phyloP scores from a whole-genome alignment of 2,888 invertebrate genomes.

The Odiellus spinosus region DNA sequence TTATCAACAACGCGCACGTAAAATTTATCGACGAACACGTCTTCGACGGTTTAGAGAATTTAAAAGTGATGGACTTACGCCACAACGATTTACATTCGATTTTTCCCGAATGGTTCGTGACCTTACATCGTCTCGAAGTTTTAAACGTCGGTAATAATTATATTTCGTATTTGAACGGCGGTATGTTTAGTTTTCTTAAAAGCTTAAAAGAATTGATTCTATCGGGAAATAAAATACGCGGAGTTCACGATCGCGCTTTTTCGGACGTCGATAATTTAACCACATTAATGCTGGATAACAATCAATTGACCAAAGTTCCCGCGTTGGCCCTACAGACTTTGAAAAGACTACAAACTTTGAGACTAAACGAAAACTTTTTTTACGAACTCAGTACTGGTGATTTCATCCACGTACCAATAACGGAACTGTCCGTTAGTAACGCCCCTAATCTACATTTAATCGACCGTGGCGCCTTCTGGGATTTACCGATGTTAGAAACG shows the following conservation, averaged over 20 bases:
- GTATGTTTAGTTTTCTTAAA: slow-evolving; percentile 23
- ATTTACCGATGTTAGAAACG: slow-evolving; percentile 26
- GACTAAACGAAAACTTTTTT: slow-evolving; percentile 22
- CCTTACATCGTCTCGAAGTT: slow-evolving; percentile 24
- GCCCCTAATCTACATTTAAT: slow-evolving; percentile 29
- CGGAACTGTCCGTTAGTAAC: slow-evolving; percentile 27
- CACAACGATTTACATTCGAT: slow-evolving; percentile 28
- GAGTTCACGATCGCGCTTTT: slow-evolving; percentile 26
- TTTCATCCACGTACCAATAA: slow-evolving; percentile 25
- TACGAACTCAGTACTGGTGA: slow-evolving; percentile 19
- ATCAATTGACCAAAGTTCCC: slow-evolving; percentile 16
- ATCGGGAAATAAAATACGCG: slow-evolving; percentile 25
- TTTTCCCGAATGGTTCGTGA: slow-evolving; percentile 30
- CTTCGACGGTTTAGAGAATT: slow-evolving; percentile 28
- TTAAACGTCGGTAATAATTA: slow-evolving; percentile 28
- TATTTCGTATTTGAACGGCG: slow-evolving; percentile 24
- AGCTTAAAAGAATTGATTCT: slow-evolving; percentile 24
- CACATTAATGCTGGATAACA: slow-evolving; percentile 17
- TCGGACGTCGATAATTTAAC: slow-evolving; percentile 24
- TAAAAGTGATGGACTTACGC: slow-evolving; percentile 26
- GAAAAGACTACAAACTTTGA: slow-evolving; percentile 15
- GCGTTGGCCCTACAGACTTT: slow-evolving; percentile 15
- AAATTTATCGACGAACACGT: slow-evolving; percentile 29
- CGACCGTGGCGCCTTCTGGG: slow-evolving; percentile 30
- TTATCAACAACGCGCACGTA: slow-evolving; percentile 28